phyloP scores from a whole-genome alignment of 2,113 vertebrate genomes.

The Seriola rivoliana region DNA sequence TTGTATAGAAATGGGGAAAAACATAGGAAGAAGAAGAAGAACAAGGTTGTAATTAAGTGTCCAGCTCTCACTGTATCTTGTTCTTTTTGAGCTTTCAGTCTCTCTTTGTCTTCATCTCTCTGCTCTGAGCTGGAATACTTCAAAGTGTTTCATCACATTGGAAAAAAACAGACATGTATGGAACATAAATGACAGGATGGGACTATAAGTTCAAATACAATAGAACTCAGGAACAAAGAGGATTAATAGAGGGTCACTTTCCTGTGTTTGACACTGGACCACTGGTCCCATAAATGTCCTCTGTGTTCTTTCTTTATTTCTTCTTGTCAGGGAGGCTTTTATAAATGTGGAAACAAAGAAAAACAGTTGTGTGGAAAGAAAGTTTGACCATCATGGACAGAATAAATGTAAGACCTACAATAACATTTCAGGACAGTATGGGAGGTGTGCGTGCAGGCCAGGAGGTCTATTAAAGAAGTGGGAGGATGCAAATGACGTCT shows the following conservation, averaged over 20 bases:
- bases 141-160: slow-evolving; percentile 50
- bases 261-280: slow-evolving; percentile 65
- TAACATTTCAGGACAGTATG: background rate
- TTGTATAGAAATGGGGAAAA: background rate
- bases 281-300: slow-evolving; percentile 14
- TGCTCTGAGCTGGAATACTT: slow-evolving; percentile 39
- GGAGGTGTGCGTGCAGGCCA: slow-evolving; percentile 38
- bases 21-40: too few species aligned
- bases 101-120: slow-evolving; percentile 13
- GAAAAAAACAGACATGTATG: slow-evolving; percentile 40
- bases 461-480: slow-evolving; percentile 37
- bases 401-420: slow-evolving; percentile 1
- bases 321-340: slow-evolving; percentile 31
- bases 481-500: slow-evolving; percentile 70
- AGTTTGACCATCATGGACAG: slow-evolving; percentile 15
- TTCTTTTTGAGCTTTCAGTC: background rate
- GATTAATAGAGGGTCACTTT: slow-evolving; percentile 61
- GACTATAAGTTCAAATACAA: slow-evolving; percentile 66
- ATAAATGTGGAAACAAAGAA: slow-evolving; percentile 42
- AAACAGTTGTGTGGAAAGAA: slow-evolving; percentile 23
- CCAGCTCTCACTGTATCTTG: background rate
- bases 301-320: slow-evolving; percentile 50
- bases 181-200: slow-evolving; percentile 69
- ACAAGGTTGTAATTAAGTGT: too few species aligned
- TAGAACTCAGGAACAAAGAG: slow-evolving; percentile 70